Evolutionary conservation across 2,888 invertebrate species (phyloP), one percentile per base, ranked within the genome.

Genomic region (Elgonia sp.): DNA sequence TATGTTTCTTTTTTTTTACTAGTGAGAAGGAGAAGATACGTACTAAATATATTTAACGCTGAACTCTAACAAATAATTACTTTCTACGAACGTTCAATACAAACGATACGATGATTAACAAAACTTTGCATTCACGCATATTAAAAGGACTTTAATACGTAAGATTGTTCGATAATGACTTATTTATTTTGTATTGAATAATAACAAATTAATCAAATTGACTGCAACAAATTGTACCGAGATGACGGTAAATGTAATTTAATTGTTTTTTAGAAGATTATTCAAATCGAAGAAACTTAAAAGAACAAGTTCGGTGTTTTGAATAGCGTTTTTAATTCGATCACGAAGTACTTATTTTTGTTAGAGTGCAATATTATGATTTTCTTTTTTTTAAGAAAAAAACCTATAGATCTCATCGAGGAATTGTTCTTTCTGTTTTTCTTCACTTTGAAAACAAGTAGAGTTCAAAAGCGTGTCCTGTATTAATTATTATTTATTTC

Each of bases 401-500:
- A 29, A 29, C 29, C 29, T 29, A 29, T 29, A 29, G 40, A 81
- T 29, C 29, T 81, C 57, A 62, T 83, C 69, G 72, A 60, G 9
- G 7, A 29, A 65, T 62, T 77, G 73, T 73, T 83, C 79, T 86
- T 77, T 77, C 53, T 50, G 20, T 46, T 76, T 82, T 80, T 70
- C 62, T 40, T n/a, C 7, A 63, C 70, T 63, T 42, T n/a, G 55
- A 84, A 69, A 10, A 69, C 5, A 53, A 57, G 14, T 73, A 60
- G 84, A 84, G 70, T 73, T 79, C 79, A 55, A 80, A 62, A 70
- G 80, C 81, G 70, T 65, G 60, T 62, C 77, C 76, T 89, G 85
- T 89, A 84, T 92, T 90, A 92, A 90, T 29, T 90, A 90, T 91
- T 91, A 91, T 92, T 93, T 92, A 92, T 89, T 92, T 86, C 88